Base-by-base conservation (phyloP, 2,797 vertebrate species). In the Gouania willdenowi region DNA sequence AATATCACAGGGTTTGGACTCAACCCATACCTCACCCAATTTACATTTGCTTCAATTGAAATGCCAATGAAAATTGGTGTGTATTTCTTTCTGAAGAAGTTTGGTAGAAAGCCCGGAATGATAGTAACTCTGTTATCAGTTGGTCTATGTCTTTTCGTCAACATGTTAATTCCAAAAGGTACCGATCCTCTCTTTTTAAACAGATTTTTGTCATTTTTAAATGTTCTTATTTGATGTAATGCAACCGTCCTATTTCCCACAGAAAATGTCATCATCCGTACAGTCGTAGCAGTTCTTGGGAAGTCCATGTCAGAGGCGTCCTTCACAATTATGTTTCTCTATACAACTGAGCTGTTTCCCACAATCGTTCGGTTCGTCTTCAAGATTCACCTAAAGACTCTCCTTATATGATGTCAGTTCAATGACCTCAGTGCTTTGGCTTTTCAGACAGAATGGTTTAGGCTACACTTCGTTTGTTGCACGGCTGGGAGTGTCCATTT, bases 301-400 rank as follows among this genome's bases (percentile, higher is more conserved):
- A 97, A 94, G 81, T 87, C 86, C 4, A 79, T 88, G 41, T 89
- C 91, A 3, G 92, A 94, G 60, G 89, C 85, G 2, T 82, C 94
- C 0, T 96, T 97, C 62, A 92, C 91, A 0, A 90, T 88, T 0
- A 56, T 89, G 1, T 90, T 38, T 66, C 72, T 98, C 60, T 94
- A 82, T 71, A 91, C 91, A 4, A 86, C 89, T 1, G 94, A 98
- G 62, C 76, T 97, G 26, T 97, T 88, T 62, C 94, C 95, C 6
- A 97, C 94, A 0, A 86, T 96, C 1, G 65, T 97, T 43, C 90
- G 94, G 94, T 97, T 69, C 84, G 77, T 73, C 13, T 34, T 5
- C 4, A 40, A 31, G n/a, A n/a, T 3, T 5, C 13, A 14, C n/a
- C n/a, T n/a, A n/a, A n/a, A n/a, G n/a, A n/a, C n/a, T n/a, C n/a